Conservation (phyloP, 2,888 invertebrate species). For the Eudemis profundana region DNA sequence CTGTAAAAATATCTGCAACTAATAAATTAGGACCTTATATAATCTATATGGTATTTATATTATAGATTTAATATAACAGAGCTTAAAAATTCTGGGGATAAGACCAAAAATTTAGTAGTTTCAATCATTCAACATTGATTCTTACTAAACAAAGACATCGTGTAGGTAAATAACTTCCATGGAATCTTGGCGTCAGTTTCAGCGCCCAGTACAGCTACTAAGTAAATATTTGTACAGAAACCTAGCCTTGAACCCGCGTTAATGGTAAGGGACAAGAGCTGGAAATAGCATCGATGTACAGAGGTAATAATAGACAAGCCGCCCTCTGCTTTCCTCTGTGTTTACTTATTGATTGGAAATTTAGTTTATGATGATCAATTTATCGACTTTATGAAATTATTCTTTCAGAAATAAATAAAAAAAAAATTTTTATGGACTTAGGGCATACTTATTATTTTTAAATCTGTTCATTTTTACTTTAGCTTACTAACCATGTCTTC, state of each 20-base stretch:
- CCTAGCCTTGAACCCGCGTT: constrained; percentile 49
- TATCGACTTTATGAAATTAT: not conserved
- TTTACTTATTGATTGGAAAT: constrained; percentile 32
- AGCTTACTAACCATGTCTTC: too few species aligned
- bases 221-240: constrained; percentile 56
- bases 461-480: too few species aligned
- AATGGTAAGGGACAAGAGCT: constrained; percentile 49
- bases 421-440: too few species aligned
- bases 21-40: too few species aligned
- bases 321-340: constrained; percentile 25
- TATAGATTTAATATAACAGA: too few species aligned
- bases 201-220: constrained; percentile 22
- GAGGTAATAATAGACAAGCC: constrained; percentile 37
- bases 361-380: not conserved
- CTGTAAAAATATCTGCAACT: too few species aligned
- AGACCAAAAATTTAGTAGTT: not conserved
- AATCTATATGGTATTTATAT: too few species aligned
- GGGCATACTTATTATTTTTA: too few species aligned
- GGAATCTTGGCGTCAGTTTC: constrained; percentile 15
- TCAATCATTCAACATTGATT: not conserved
- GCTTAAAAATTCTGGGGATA: not conserved
- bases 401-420: too few species aligned
- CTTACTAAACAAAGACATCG: not conserved
- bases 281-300: constrained; percentile 49
- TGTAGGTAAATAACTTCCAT: not conserved